Base-by-base conservation (phyloP, 2,888 invertebrate species). In the Cordylochernes scorpioides region DNA sequence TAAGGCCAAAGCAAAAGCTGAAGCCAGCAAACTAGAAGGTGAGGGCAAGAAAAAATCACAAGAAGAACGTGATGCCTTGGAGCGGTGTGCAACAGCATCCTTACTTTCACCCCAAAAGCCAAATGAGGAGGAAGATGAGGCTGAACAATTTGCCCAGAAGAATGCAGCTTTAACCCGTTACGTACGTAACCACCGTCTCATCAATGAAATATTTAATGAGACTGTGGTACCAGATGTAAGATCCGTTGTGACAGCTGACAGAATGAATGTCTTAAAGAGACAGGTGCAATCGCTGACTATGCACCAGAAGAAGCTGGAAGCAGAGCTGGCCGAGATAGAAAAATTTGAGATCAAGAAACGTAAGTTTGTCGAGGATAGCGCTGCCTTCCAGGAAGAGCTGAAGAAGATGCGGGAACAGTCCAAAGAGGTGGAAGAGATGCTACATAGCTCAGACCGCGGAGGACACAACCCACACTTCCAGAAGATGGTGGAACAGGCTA, bases 191-290 rank as follows among this genome's bases (percentile, higher is more conserved):
- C 94, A 97, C 53, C 67, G 88, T 0, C 64, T 97, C 27, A 84
- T 97, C 46, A 86, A 88, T 52, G 94, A 97, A 53, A 82, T 97
- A 46, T 91, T 97, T 55, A 84, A 84, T 2, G 88, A 91, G 48
- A 71, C 73, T 0, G 77, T 86, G 1, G 91, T 97, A n/a, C 91
- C 91, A 0, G 97, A 97, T 51, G 84, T 88, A 0, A 64, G 94
- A 4, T 84, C 86, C 3, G 86, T 94, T 14, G 88, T 97, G 18
- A 91, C 91, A 17, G 80, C 78, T 1, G 71, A 71, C 9, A 62
- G 84, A 29, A 84, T 94, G 84, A 77, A 46, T 57, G 75, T 80
- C 4, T 57, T 94, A 17, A 80, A 82, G 47, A 66, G 84, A 39
- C 91, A 94, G 62, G 91, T 91, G 3, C 77, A 78, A 44, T 86